Evolutionary conservation across 2,888 invertebrate species (phyloP), one percentile per base, ranked within the genome.

Genomic region (Himalopsyche anomala): DNA sequence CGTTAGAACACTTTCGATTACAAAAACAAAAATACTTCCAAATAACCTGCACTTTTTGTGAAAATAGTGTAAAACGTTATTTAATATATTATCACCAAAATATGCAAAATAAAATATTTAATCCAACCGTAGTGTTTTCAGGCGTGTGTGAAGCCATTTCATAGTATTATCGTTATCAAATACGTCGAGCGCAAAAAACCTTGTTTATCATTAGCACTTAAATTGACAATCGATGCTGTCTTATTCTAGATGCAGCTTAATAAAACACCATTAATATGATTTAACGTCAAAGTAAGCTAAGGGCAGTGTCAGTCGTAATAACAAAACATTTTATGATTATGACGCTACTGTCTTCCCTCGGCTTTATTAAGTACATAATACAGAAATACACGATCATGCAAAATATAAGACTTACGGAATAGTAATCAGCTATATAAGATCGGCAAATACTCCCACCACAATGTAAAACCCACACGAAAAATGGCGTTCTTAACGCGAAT

Each of bases 401-500:
- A 55, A 62, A 62, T 28, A 82, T 83, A 83, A 51, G 54, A 51
- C 85, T 82, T 85, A 85, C 85, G 54, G 69, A 42, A 40, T 38
- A 55, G 82, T 54, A n/a, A 54, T 54, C 40, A 42, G 55, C 42
- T 54, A 82, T 85, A 82, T 85, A 17, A 85, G 82, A 85, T 82
- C 85, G 82, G 85, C 85, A 85, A 85, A 82, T 82, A 74, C 85
- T 85, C 85, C 85, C 85, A 80, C 85, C 85, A 85, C 85, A 83
- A 85, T 51, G 56, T 45, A 45, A 83, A 83, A 56, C 85, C 85
- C 85, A 85, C 85, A 83, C 85, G 82, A 85, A 85, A 85, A 85
- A 83, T 85, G 85, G 85, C 83, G 85, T 82, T 74, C 38, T 80
- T 55, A 45, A 81, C 36, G 83, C 85, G 80, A 85, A 80, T 55